Conservation (phyloP, 2,113 vertebrate genomes). For the Percina caprodes region DNA sequence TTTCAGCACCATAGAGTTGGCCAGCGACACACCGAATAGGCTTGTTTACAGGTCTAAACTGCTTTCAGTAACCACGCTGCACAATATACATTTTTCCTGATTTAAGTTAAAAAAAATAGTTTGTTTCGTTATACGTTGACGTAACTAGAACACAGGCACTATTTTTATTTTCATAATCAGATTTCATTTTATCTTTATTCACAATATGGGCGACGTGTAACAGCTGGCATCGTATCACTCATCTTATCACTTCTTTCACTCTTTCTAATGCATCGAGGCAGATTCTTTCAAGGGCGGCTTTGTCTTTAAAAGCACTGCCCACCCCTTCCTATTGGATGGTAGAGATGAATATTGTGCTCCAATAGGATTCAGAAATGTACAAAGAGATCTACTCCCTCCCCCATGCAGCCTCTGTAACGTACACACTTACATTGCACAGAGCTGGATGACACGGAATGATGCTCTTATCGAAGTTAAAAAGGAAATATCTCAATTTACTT, state of each 20-base stretch:
- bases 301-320: conserved; percentile 43
- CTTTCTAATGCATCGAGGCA: neutral
- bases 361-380: conserved; percentile 78
- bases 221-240: neutral
- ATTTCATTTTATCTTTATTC: neutral
- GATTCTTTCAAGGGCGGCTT: neutral
- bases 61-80: neutral
- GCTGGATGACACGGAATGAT: conserved; percentile 45
- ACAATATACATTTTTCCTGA: neutral
- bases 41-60: neutral
- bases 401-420: conserved; percentile 66
- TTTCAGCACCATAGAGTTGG: conserved; percentile 38
- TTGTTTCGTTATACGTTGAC: fast-evolving
- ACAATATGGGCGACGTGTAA: neutral
- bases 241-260: neutral
- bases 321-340: conserved; percentile 71
- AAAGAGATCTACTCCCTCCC: conserved; percentile 85
- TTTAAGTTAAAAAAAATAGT: neutral
- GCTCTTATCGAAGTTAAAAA: neutral
- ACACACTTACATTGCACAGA: conserved; percentile 62
- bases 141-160: neutral
- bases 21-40: conserved; percentile 12
- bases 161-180: neutral
- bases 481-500: neutral
- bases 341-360: conserved; percentile 69